Evolutionary conservation across 2,888 invertebrate species (phyloP).

Genomic region (Drosophila siamana): DNA sequence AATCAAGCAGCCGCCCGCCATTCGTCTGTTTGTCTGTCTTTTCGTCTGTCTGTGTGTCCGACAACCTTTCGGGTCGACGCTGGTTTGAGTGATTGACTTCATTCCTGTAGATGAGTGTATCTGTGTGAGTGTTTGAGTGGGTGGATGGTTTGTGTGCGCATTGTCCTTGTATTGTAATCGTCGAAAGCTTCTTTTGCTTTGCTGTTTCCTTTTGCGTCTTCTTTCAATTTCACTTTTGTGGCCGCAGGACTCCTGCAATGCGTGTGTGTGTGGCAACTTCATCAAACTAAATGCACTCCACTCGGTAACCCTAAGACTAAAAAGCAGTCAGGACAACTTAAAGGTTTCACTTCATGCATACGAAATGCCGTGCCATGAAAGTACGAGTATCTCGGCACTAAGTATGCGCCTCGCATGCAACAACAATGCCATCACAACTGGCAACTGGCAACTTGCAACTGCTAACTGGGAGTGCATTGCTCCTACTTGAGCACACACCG

Average conservation of each 20-base stretch:
- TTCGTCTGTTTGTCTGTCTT: neutral
- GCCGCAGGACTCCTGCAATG: conserved; percentile 36
- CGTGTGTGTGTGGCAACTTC: conserved; percentile 64
- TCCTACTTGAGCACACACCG: conserved; percentile 75
- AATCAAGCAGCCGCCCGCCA: neutral
- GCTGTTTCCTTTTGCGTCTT: conserved; percentile 6
- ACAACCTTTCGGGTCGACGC: conserved; percentile 31
- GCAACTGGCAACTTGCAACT: conserved; percentile 9
- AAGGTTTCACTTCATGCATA: conserved; percentile 77
- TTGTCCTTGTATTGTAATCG: conserved; percentile 64
- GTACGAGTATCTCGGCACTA: conserved; percentile 32
- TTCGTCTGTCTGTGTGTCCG: neutral
- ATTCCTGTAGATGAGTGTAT: conserved; percentile 11
- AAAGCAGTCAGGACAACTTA: conserved; percentile 62
- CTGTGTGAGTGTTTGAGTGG: conserved; percentile 3
- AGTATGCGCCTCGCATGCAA: conserved; percentile 27
- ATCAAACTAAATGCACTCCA: conserved; percentile 72
- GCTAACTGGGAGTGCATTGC: conserved; percentile 72
- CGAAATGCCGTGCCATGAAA: conserved; percentile 56
- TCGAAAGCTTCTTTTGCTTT: conserved; percentile 20
- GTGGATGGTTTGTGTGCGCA: conserved; percentile 20
- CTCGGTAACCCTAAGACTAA: conserved; percentile 46
- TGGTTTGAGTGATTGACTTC: conserved; percentile 81
- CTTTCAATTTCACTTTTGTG: conserved; percentile 65
- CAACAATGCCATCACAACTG: conserved; percentile 11